Evolutionary conservation across 2,113 vertebrate species (phyloP).

Genomic region (Acanthisitta chloris): DNA sequence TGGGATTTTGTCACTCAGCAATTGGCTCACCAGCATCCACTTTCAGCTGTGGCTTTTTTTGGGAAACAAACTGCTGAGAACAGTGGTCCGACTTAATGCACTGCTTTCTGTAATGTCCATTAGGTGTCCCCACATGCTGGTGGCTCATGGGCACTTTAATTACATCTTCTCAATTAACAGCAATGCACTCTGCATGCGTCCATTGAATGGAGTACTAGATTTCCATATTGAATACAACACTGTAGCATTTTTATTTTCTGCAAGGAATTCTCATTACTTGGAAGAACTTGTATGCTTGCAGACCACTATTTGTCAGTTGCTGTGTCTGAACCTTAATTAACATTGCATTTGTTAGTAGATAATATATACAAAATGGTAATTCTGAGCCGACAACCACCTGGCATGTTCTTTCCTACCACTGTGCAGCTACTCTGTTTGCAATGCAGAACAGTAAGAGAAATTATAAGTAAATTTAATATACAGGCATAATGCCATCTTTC

Average conservation of each 20-base stretch:
- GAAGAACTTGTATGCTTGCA: background rate
- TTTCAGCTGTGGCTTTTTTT: background rate
- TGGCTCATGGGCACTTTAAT: background rate
- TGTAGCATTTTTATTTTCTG: background rate
- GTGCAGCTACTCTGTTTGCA: slow-evolving; percentile 1
- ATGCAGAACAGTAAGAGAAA: slow-evolving; percentile 36
- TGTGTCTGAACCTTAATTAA: slow-evolving; percentile 17
- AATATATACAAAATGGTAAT: slow-evolving; percentile 42
- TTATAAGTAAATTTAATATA: slow-evolving; percentile 32
- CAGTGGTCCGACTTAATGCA: background rate
- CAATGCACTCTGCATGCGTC: background rate
- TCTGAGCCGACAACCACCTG: slow-evolving; percentile 25
- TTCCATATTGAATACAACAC: background rate
- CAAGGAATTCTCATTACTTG: background rate
- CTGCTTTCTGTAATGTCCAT: background rate
- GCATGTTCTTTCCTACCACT: slow-evolving; percentile 10
- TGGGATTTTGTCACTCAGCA: rapidly evolving
- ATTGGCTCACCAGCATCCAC: background rate
- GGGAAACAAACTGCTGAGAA: background rate
- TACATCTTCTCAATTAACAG: slow-evolving; percentile 22
- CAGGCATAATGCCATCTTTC: slow-evolving; percentile 4
- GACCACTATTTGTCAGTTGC: background rate
- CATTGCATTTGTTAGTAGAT: background rate
- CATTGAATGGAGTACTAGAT: background rate
- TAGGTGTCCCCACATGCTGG: slow-evolving; percentile 36